Base-by-base conservation (phyloP, 2,888 invertebrate species). In the Ectropis crepuscularia region DNA sequence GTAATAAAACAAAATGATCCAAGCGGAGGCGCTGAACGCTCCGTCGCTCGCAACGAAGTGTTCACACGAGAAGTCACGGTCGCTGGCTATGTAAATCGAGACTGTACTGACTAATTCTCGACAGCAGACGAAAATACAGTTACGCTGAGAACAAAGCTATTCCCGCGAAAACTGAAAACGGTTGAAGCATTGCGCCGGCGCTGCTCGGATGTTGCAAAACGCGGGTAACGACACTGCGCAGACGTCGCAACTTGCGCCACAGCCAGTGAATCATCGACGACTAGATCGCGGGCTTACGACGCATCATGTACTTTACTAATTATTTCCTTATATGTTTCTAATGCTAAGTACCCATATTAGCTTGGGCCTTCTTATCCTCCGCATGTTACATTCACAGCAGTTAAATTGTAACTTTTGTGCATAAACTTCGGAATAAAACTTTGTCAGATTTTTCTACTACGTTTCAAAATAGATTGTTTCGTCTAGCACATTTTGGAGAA, bases 41-140 rank as follows among this genome's bases (percentile, higher is more conserved):
- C 80, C 82, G 85, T 68, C 77, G 79, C 74, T 73, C 74, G 80
- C 79, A 53, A 70, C 65, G 72, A 73, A 74, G 74, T 78, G 80
- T 91, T 92, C 92, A 90, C 92, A 92, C 88, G 92, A 91, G 91
- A 91, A 87, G 86, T 87, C 88, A 92, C 91, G 92, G 89, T 89
- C 88, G 82, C 79, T 92, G 91, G 73, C 84, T 89, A 90, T 89
- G 92, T 88, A 90, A 90, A 92, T 92, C 82, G 85, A 77, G 83
- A 82, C 82, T 75, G 76, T 76, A 78, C 75, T 73, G 81, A 85
- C 87, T 90, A 84, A 90, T 82, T 83, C 83, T 80, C 72, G 72
- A 67, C 72, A 74, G 71, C 69, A 81, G 77, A 81, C 80, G 65
- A 78, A 81, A 77, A 76, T 80, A 86, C 86, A 78, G 87, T 86